phyloP scores from a whole-genome alignment of 2,888 invertebrate species.

The Serrognathus titanus region DNA sequence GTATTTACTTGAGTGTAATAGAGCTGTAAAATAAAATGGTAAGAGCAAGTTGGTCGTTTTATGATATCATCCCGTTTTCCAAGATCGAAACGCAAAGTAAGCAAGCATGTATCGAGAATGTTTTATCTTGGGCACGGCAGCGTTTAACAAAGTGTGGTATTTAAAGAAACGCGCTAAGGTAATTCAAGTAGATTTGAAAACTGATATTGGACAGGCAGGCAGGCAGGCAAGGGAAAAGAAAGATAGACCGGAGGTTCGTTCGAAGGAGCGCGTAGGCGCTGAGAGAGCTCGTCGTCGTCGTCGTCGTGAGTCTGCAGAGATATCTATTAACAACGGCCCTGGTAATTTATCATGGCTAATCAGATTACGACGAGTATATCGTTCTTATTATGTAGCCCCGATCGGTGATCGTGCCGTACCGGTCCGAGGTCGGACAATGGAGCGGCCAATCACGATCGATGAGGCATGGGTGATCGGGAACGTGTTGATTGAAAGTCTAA shows the following conservation, averaged over 20 bases:
- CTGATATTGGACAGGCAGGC: conserved; percentile 23
- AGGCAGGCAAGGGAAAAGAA: conserved; percentile 4
- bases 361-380: conserved; percentile 41
- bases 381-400: conserved; percentile 37
- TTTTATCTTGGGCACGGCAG: neutral
- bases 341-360: conserved; percentile 46
- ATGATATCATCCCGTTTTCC: no score
- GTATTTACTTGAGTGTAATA: no score
- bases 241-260: neutral
- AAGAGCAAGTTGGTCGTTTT: no score
- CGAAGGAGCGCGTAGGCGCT: conserved; percentile 16
- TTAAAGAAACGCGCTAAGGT: conserved; percentile 18
- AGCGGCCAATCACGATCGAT: conserved; percentile 13
- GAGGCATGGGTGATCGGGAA: neutral
- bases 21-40: no score
- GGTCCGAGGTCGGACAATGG: conserved; percentile 29
- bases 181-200: conserved; percentile 26
- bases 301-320: conserved; percentile 41
- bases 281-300: conserved; percentile 3
- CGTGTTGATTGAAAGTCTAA: conserved; percentile 8
- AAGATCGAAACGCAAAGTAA: no score
- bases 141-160: conserved; percentile 10
- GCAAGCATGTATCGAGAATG: neutral
- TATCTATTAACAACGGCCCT: conserved; percentile 44
- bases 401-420: conserved; percentile 41